These are phyloP conservation scores for Drosophila paracracens DNA, from an alignment of 2,888 invertebrate species.

Conservation along the genomic window DNA sequence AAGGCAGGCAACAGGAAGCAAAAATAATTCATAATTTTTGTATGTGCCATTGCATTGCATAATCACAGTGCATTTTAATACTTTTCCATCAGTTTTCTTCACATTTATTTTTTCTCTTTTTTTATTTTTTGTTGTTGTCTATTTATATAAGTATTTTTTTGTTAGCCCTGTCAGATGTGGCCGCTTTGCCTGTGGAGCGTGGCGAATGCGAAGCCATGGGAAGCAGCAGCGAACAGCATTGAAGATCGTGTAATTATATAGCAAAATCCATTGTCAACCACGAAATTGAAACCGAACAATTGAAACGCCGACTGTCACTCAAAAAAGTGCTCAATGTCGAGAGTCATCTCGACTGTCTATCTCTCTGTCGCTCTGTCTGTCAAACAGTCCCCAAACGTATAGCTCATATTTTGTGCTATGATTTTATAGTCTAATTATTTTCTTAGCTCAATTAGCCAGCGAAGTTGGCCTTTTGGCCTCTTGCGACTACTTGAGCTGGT, in stretches of 20 bases:
- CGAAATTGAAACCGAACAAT: constrained; percentile 80
- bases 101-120: background rate
- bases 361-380: background rate
- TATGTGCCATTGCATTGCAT: constrained; percentile 66
- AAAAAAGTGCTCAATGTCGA: constrained; percentile 68
- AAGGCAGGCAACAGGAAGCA: constrained; percentile 70
- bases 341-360: constrained; percentile 10
- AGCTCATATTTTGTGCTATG: constrained; percentile 39
- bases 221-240: constrained; percentile 55
- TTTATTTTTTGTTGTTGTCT: background rate
- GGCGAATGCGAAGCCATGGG: constrained; percentile 72
- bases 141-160: constrained; percentile 3
- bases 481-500: constrained; percentile 30
- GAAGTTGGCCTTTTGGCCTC: constrained; percentile 64
- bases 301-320: constrained; percentile 65
- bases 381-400: constrained; percentile 45
- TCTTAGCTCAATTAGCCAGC: constrained; percentile 64
- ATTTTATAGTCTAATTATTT: constrained; percentile 38
- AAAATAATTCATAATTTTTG: constrained; percentile 60
- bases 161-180: constrained; percentile 58
- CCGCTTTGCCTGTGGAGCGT: constrained; percentile 76
- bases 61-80: constrained; percentile 66
- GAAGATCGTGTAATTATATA: constrained; percentile 80
- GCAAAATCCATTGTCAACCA: constrained; percentile 79
- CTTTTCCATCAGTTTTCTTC: constrained; percentile 25